Conservation (phyloP, 2,797 vertebrate genomes). For the Poecile montanus region DNA sequence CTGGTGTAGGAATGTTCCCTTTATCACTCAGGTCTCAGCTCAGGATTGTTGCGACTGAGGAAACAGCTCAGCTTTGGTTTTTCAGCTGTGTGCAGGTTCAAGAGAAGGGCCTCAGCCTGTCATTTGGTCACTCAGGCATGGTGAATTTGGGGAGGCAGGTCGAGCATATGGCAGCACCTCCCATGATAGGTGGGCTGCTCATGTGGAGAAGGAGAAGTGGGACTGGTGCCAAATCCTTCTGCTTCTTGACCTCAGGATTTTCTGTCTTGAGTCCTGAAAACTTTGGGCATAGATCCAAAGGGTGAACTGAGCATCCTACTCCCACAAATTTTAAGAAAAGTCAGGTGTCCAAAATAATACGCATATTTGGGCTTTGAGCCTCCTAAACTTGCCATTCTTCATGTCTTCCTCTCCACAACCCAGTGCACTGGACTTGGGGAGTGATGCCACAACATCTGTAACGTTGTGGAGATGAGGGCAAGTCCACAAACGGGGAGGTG, state of each 20-base stretch:
- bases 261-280: slow-evolving; percentile 4
- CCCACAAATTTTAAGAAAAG: background rate
- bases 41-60: background rate
- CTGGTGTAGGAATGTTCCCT: background rate
- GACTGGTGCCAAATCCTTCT: background rate
- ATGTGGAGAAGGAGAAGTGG: background rate
- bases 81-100: background rate
- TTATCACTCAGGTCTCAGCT: background rate
- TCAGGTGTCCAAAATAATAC: background rate
- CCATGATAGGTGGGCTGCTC: background rate
- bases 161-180: slow-evolving; percentile 41
- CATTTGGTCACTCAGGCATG: background rate
- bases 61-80: background rate
- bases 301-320: background rate
- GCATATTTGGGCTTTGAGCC: background rate
- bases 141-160: slow-evolving; percentile 39
- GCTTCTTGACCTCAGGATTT: slow-evolving; percentile 2
- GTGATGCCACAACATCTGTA: background rate
- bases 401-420: background rate
- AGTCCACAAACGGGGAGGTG: rapidly evolving
- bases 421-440: rapidly evolving
- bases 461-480: background rate
- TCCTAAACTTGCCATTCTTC: background rate
- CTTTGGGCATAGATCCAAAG: background rate
- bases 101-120: background rate